phyloP scores from a whole-genome alignment of 2,113 vertebrate species.

The Athene cunicularia region DNA sequence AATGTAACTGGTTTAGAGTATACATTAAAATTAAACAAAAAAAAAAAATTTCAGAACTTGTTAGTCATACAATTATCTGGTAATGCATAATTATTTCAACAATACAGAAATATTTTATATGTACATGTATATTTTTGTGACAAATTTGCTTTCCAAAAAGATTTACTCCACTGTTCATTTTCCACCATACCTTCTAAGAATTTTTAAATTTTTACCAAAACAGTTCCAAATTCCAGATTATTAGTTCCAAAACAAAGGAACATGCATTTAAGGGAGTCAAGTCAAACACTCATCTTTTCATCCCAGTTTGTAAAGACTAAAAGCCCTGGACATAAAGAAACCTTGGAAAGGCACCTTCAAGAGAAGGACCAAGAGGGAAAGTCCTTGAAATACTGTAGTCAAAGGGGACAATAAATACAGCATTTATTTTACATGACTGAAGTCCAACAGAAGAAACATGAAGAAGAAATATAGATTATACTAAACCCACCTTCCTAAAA shows the following conservation, averaged over 20 bases:
- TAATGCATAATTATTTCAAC: not conserved
- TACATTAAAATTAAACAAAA: not conserved
- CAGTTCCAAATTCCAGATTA: not conserved
- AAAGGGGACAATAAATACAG: conserved; percentile 42
- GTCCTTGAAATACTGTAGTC: conserved; percentile 57
- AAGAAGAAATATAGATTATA: conserved; percentile 57
- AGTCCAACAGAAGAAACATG: conserved; percentile 33
- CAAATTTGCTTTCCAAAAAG: not conserved
- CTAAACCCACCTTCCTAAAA: conserved; percentile 40
- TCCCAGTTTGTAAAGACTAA: not conserved
- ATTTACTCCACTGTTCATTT: not conserved
- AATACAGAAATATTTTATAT: not conserved
- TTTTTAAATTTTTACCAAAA: not conserved
- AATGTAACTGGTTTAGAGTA: not conserved
- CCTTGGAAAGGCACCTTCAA: conserved; percentile 16
- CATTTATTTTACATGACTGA: conserved; percentile 57
- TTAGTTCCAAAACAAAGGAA: not conserved
- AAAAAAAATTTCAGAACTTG: not conserved
- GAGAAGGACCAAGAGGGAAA: not conserved
- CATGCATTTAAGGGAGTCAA: not conserved
- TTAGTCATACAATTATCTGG: not conserved
- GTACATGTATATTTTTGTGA: not conserved
- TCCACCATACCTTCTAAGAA: not conserved
- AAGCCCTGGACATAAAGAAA: conserved; percentile 1
- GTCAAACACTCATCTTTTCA: conserved; percentile 2